Evolutionary conservation across 2,113 vertebrate species (phyloP).

Genomic region (Poeciliopsis retropinna): DNA sequence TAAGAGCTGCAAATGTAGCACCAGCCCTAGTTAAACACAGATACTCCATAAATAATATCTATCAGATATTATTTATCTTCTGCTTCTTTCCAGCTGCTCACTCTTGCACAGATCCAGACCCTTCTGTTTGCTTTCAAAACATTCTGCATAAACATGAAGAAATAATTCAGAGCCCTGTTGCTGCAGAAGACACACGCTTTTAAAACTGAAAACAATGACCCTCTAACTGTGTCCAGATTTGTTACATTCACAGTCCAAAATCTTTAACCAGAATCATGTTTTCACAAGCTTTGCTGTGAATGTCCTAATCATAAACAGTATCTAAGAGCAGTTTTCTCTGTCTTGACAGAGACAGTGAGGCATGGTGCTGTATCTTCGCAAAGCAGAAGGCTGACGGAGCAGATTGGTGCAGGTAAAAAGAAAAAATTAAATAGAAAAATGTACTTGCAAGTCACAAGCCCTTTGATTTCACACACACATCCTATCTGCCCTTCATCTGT

Average conservation of each 20-base stretch:
- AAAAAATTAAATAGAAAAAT: conserved; percentile 24
- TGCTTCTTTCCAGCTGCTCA: background rate
- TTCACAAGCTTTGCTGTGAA: conserved; percentile 34
- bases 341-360: conserved; percentile 11
- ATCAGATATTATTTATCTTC: conserved; percentile 19
- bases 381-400: conserved; percentile 29
- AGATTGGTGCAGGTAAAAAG: conserved; percentile 22
- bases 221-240: conserved; percentile 28
- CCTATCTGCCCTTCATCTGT: background rate
- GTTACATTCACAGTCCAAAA: conserved; percentile 30
- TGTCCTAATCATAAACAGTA: conserved; percentile 38
- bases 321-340: conserved; percentile 48
- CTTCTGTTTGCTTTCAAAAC: conserved; percentile 9
- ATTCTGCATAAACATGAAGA: conserved; percentile 11
- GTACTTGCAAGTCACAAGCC: conserved; percentile 22
- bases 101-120: background rate
- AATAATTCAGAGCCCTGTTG: conserved; percentile 19
- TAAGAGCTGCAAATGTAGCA: background rate
- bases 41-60: background rate
- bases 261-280: conserved; percentile 36
- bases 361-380: conserved; percentile 28
- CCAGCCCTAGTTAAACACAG: background rate
- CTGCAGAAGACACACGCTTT: conserved; percentile 3
- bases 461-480: conserved; percentile 40
- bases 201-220: conserved; percentile 19